Conservation (phyloP, 1,140 invertebrate genomes). For the Macrotrachela quadricornifera region DNA sequence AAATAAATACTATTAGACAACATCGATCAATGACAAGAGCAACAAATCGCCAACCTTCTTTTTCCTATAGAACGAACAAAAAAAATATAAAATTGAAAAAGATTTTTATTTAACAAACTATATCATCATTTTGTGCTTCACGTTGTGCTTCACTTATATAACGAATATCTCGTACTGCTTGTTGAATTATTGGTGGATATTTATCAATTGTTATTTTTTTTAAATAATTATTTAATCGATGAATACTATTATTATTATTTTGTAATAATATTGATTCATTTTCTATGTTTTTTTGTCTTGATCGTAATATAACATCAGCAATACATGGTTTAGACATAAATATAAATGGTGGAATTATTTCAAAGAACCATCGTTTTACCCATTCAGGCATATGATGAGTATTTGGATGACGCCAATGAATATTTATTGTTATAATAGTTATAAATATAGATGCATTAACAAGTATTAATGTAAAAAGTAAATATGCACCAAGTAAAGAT, state of each 20-base stretch:
- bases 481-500: conserved; percentile 87
- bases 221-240: neutral
- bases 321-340: conserved; percentile 15
- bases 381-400: conserved; percentile 84
- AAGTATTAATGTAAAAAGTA: conserved; percentile 96
- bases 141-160: neutral
- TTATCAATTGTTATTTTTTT: neutral
- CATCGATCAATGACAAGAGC: conserved; percentile 94
- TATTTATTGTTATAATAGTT: conserved; percentile 88
- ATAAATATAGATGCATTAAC: conserved; percentile 93
- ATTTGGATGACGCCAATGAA: conserved; percentile 83
- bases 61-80: neutral
- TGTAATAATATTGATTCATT: neutral
- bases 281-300: neutral
- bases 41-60: conserved; percentile 84
- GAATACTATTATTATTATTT: conserved; percentile 14
- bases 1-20: conserved; percentile 84
- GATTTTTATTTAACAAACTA: conserved; percentile 16
- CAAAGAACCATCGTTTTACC: conserved; percentile 71
- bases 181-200: conserved; percentile 3
- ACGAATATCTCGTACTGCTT: neutral
- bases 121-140: neutral
- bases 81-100: neutral
- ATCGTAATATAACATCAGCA: neutral
- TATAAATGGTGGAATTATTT: conserved; percentile 52